These are phyloP conservation scores for Apamea crenata DNA, from an alignment of 2,888 invertebrate species.

Conservation along the genomic window DNA sequence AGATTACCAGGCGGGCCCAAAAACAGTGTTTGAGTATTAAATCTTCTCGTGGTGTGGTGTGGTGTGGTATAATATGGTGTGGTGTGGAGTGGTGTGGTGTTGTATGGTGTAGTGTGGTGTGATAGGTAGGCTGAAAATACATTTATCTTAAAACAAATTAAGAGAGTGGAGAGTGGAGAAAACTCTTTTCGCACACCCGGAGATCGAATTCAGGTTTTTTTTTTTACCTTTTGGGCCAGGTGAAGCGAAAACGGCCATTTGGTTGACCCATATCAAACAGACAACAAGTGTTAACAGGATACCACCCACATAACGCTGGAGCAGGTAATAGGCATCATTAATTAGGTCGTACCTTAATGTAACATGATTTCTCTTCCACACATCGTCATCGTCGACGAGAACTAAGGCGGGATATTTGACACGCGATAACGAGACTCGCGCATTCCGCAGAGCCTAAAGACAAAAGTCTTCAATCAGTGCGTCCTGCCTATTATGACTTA, in stretches of 20 bases:
- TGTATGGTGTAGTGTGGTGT: no score
- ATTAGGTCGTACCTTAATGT: not conserved
- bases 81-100: no score
- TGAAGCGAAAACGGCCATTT: not conserved
- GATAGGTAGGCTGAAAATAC: no score
- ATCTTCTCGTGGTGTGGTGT: no score
- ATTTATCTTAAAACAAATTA: no score
- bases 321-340: constrained; percentile 4
- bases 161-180: not conserved
- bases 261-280: not conserved
- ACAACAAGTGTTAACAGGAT: not conserved
- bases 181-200: not conserved
- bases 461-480: no score
- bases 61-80: no score
- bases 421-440: no score
- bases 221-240: not conserved
- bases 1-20: no score
- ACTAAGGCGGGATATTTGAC: not conserved
- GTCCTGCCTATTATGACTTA: no score
- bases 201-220: not conserved
- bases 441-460: no score
- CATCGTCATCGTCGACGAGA: not conserved
- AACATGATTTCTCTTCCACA: not conserved
- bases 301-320: constrained; percentile 3
- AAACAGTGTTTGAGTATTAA: no score